Percentiles rank a stretch among this genome's conserved stretches.
These are phyloP conservation scores for Sialis lutaria DNA, from an alignment of 2,888 invertebrate species.

Conservation along the genomic window DNA sequence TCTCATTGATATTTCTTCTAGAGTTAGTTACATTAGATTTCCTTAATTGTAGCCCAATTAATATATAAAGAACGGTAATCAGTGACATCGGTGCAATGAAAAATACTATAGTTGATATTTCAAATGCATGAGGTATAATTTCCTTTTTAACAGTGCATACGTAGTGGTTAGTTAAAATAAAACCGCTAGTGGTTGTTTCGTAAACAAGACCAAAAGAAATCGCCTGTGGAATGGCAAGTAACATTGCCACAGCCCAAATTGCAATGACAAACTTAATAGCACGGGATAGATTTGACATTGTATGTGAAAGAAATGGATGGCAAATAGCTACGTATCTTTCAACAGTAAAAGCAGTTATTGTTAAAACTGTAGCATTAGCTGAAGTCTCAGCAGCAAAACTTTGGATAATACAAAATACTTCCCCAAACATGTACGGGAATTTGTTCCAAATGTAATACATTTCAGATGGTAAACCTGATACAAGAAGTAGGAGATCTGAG, in stretches of 20 bases:
- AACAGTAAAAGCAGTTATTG: conserved; percentile 76
- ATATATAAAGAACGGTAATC: conserved; percentile 35
- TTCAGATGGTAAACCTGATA: conserved; percentile 67
- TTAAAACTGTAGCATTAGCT: conserved; percentile 68
- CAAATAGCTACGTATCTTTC: conserved; percentile 80
- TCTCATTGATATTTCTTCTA: conserved; percentile 16
- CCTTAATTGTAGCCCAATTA: conserved; percentile 26
- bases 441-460: conserved; percentile 59
- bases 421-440: conserved; percentile 55
- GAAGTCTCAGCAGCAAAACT: conserved; percentile 74
- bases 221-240: conserved; percentile 60
- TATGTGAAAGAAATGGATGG: conserved; percentile 67
- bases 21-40: conserved; percentile 19
- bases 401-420: conserved; percentile 52
- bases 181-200: conserved; percentile 21
- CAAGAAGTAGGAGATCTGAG: conserved; percentile 53
- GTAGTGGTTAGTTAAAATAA: conserved; percentile 15
- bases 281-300: conserved; percentile 66
- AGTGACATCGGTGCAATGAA: conserved; percentile 41
- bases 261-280: conserved; percentile 53
- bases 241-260: conserved; percentile 64
- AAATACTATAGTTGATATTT: conserved; percentile 35
- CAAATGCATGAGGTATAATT: conserved; percentile 28
- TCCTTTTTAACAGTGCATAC: conserved; percentile 22
- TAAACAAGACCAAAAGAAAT: conserved; percentile 62